Conservation (phyloP, 2,888 invertebrate genomes). For the Aporophyla nigra region DNA sequence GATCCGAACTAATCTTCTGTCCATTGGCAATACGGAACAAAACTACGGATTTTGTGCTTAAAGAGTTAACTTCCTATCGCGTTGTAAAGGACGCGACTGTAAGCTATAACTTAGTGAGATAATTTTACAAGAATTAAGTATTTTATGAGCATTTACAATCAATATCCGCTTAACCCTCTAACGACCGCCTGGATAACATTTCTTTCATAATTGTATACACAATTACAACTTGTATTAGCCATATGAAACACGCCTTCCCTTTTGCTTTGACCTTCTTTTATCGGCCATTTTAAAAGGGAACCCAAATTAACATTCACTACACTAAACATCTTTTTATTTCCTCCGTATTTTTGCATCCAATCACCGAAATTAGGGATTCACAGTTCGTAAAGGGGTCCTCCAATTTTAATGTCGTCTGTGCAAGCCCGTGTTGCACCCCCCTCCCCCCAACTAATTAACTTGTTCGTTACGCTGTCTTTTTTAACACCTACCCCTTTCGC, state of each 20-base stretch:
- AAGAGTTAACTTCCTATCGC: no score
- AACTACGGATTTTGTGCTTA: no score
- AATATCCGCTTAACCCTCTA: not conserved
- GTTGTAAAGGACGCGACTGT: no score
- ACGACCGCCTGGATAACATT: not conserved
- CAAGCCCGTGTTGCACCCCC: slow-evolving; percentile 32
- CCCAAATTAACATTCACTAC: slow-evolving; percentile 45
- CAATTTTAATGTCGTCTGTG: slow-evolving; percentile 54
- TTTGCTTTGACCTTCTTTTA: not conserved
- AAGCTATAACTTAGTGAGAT: not conserved
- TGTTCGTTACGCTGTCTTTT: slow-evolving; percentile 68
- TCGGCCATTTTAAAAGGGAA: slow-evolving; percentile 5
- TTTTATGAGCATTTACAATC: not conserved
- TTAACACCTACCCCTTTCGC: slow-evolving; percentile 66
- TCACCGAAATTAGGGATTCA: slow-evolving; percentile 62
- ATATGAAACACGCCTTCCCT: not conserved
- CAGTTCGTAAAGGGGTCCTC: slow-evolving; percentile 42
- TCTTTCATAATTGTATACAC: no score
- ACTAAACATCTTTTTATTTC: slow-evolving; percentile 43
- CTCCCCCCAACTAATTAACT: slow-evolving; percentile 65
- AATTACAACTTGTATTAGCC: not conserved
- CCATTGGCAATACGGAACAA: no score
- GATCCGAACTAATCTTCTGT: no score
- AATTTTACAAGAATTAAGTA: not conserved
- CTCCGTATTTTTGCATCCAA: slow-evolving; percentile 40